These are phyloP conservation scores for Styela clava DNA, from an alignment of 23 tunicate genomes.

Conservation along the genomic window DNA sequence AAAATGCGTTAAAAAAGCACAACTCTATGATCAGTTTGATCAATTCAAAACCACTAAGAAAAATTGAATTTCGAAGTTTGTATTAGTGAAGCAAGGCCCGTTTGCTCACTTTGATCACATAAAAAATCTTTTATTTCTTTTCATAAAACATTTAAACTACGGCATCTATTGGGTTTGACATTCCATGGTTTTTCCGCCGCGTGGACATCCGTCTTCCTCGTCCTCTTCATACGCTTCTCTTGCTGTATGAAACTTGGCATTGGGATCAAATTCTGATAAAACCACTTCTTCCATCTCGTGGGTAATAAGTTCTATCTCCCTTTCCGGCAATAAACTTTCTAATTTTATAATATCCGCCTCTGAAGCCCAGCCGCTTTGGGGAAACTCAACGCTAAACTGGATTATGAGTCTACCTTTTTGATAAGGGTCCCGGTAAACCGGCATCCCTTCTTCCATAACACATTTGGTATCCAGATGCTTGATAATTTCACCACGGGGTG, in stretches of 20 bases:
- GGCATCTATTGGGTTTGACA: conserved; percentile 68
- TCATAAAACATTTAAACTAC: too few species aligned
- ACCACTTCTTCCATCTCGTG: conserved; percentile 77
- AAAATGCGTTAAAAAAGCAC: too few species aligned
- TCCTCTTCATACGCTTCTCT: conserved; percentile 87
- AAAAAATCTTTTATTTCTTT: too few species aligned
- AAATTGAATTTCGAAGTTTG: too few species aligned
- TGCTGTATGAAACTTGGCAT: conserved; percentile 11
- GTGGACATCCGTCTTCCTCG: conserved; percentile 45
- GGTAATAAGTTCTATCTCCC: conserved; percentile 30
- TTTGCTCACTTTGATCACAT: too few species aligned
- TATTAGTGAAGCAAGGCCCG: too few species aligned
- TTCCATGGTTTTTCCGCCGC: conserved; percentile 51
- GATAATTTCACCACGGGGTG: conserved; percentile 76
- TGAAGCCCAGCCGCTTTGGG: conserved; percentile 62
- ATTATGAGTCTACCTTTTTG: conserved; percentile 83
- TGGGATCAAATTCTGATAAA: conserved; percentile 70
- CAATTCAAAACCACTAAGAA: too few species aligned
- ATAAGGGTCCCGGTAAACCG: conserved; percentile 88
- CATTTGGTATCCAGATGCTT: conserved; percentile 68
- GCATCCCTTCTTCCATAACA: conserved; percentile 95
- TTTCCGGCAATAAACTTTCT: conserved; percentile 63
- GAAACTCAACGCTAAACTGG: conserved; percentile 73
- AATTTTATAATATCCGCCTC: conserved; percentile 49
- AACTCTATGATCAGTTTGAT: too few species aligned